phyloP scores from a whole-genome alignment of 2,113 vertebrate species.

The Sardina pilchardus region DNA sequence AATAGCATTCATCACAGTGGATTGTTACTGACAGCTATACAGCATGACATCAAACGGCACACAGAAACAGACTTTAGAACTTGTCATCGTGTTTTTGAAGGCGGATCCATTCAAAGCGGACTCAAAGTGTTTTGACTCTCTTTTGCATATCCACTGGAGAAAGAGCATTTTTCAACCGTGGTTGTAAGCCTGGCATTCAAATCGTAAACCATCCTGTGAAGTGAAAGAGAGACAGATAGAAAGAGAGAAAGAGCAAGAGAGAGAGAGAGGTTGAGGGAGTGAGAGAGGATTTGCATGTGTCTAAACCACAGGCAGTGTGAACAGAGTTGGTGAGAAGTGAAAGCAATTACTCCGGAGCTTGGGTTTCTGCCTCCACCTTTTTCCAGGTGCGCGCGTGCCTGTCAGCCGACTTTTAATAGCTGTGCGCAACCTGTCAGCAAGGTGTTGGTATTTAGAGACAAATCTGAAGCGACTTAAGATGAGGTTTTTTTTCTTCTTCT shows the following conservation, averaged over 20 bases:
- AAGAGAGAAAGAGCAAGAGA: not conserved
- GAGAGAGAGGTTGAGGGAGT: not conserved
- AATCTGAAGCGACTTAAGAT: conserved; percentile 14
- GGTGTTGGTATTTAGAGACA: not conserved
- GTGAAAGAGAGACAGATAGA: conserved; percentile 44
- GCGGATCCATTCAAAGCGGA: conserved; percentile 1
- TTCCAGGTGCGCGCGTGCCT: not conserved
- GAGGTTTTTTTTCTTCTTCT: not conserved
- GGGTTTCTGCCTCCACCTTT: not conserved
- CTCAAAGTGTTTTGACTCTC: conserved; percentile 31
- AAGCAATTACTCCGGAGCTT: conserved; percentile 8
- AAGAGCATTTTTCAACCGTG: conserved; percentile 40
- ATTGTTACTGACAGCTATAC: conserved; percentile 20
- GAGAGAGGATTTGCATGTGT: conserved; percentile 44
- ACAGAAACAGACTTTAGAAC: not conserved
- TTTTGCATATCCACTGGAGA: conserved; percentile 18
- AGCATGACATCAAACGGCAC: conserved; percentile 17
- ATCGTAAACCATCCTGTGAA: conserved; percentile 45
- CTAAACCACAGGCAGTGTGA: conserved; percentile 57
- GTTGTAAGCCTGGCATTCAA: conserved; percentile 43
- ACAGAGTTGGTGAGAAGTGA: conserved; percentile 7
- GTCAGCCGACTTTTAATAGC: not conserved
- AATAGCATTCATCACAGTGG: not conserved
- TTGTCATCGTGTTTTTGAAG: conserved; percentile 18
- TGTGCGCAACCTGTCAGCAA: not conserved